Conservation (phyloP, 2,113 vertebrate species). For the Campylorhamphus procurvoides region DNA sequence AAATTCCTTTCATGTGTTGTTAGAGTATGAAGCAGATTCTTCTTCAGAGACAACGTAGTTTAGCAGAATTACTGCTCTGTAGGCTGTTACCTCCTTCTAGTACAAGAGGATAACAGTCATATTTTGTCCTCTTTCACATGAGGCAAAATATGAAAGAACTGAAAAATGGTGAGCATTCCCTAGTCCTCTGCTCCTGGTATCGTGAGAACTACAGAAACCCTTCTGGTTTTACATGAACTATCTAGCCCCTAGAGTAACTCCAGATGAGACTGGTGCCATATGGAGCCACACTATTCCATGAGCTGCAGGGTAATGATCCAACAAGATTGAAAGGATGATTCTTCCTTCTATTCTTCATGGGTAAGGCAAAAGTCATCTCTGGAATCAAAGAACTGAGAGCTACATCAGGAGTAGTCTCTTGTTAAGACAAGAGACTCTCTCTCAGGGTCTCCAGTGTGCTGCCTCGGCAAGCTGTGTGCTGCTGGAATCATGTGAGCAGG, state of each 20-base stretch:
- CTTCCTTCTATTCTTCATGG: neutral
- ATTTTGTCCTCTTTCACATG: neutral
- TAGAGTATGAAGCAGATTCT: neutral
- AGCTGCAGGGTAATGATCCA: neutral
- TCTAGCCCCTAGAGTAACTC: neutral
- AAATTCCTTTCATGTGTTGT: neutral
- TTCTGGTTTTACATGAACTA: neutral
- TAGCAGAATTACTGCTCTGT: neutral
- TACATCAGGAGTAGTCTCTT: neutral
- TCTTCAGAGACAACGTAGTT: neutral
- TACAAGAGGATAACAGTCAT: neutral
- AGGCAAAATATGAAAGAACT: neutral
- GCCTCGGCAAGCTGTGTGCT: neutral
- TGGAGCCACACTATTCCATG: neutral
- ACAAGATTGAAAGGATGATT: neutral
- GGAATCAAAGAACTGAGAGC: neutral
- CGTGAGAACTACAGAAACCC: neutral
- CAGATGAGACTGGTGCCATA: neutral
- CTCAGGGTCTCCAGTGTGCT: neutral
- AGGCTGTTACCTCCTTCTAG: neutral
- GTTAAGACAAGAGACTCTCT: neutral
- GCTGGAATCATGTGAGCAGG: neutral
- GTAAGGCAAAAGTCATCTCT: neutral
- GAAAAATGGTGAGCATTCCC: neutral
- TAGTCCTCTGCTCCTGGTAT: neutral